Evolutionary conservation across 2,113 vertebrate genomes (phyloP).

Genomic region (Cervus canadensis): DNA sequence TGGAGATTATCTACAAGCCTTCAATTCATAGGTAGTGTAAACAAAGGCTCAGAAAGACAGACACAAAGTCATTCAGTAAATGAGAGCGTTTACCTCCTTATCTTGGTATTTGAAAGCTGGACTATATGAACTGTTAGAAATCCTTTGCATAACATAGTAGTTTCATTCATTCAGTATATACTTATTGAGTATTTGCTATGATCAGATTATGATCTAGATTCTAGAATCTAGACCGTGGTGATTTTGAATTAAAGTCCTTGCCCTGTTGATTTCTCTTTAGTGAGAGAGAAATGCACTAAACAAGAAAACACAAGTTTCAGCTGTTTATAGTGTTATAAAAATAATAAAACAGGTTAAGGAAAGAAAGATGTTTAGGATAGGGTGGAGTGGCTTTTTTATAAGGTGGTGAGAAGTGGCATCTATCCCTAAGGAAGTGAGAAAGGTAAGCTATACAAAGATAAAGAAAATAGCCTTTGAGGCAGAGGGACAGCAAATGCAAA

Average conservation of each 20-base stretch:
- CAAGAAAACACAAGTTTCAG: neutral
- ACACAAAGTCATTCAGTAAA: neutral
- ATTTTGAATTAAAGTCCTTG: slow-evolving; percentile 22
- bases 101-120: slow-evolving; percentile 1
- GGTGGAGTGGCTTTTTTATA: neutral
- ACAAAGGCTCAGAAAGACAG: neutral
- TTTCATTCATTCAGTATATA: neutral
- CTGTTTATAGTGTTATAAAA: neutral
- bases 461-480: neutral
- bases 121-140: neutral
- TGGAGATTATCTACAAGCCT: neutral
- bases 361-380: slow-evolving; percentile 14
- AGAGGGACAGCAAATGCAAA: neutral
- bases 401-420: neutral
- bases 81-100: neutral
- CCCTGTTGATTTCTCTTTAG: neutral
- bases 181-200: neutral
- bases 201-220: neutral
- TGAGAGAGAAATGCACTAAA: neutral
- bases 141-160: neutral
- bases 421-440: neutral
- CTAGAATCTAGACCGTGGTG: neutral
- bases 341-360: neutral
- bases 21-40: neutral
- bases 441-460: neutral